Base-by-base conservation (phyloP, 2,797 vertebrate genomes). In the Borostomias antarcticus region DNA sequence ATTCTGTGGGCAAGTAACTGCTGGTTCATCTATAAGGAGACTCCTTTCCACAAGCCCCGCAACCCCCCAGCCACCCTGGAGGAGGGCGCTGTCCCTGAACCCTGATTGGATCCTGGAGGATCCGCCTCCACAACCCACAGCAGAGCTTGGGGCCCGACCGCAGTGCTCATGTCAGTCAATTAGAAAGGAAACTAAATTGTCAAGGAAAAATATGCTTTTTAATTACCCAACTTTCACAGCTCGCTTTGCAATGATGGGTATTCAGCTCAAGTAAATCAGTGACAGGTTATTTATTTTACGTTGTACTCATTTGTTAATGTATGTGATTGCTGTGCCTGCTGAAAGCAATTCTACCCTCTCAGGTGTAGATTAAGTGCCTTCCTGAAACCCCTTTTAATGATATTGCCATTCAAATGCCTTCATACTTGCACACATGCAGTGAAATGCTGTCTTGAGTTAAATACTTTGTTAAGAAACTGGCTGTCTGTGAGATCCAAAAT, bases 21-120 rank as follows among this genome's bases (percentile, higher is more conserved):
- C 85, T 98, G 96, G 96, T 96, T 96, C 86, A 95, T 96, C 74
- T 98, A 92, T 89, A 96, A 97, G 89, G 96, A 98, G 89, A 97
- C 96, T 11, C 73, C 91, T 0, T 96, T 95, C 92, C 92, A 93
- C 62, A 94, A 91, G 64, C 89, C 90, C 59, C 66, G 85, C 33
- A 88, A 28, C 64, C 80, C 79, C 54, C 78, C 88, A 0, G 64
- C 58, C 57, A 74, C 83, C 11, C 85, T 85, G 58, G 94, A 96
- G 78, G 93, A 94, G 68, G 95, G 92, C 63, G 94, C 89, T 0
- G 83, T 86, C 29, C 75, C 86, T 0, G 83, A 66, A 21, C 81
- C 86, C 17, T 89, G 90, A 77, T 23, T 33, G 10, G n/a, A 59
- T 69, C 43, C 54, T 10, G 56, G 33, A 62, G 54, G 29, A 21